Base-by-base conservation (phyloP, 2,888 invertebrate species). In the Chydorus sphaericus region DNA sequence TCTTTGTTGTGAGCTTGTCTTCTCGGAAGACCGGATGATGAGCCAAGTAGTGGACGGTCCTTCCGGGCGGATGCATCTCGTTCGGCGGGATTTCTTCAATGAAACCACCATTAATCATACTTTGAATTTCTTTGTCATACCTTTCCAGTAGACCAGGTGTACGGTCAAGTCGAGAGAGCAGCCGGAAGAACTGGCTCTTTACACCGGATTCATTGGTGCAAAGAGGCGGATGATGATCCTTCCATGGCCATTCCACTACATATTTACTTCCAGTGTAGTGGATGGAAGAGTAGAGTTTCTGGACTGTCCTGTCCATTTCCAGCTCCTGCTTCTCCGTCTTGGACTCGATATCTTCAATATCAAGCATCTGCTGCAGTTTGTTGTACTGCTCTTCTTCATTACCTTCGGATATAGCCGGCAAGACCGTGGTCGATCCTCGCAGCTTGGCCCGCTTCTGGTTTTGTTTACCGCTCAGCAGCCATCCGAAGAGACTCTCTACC, bases 21-120 rank as follows among this genome's bases (percentile, higher is more conserved):
- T 18, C 20, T 18, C 61, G 61, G 2, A 63, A n/a, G 2, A 67
- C 65, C 7, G 60, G 58, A 48, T 65, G 65, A 59, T 66, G 66
- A 3, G 66, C 65, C 28, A 66, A 44, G 55, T 64, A 67, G 36
- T 52, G 52, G n/a, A 36, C n/a, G 7, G 11, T 20, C n/a, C n/a
- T n/a, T n/a, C n/a, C n/a, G 7, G 31, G 7, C 14, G 31, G 10
- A 16, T 30, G 11, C 7, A 36, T 31, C 23, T 11, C 18, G 2
- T 18, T 33, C n/a, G n/a, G 11, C 23, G 16, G 14, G 31, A 52
- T 36, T 31, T 36, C 16, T 18, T 52, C 52, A 36, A 52, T 52
- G 2, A 52, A 52, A 8, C 52, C 52, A 16, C 36, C 23, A 3
- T 16, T n/a, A 33, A 33, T 36, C 6, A 33, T 16, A 8, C 23